Evolutionary conservation across 1,140 invertebrate species (phyloP), one percentile per base, ranked within the genome.

Genomic region (Triops cancriformis): DNA sequence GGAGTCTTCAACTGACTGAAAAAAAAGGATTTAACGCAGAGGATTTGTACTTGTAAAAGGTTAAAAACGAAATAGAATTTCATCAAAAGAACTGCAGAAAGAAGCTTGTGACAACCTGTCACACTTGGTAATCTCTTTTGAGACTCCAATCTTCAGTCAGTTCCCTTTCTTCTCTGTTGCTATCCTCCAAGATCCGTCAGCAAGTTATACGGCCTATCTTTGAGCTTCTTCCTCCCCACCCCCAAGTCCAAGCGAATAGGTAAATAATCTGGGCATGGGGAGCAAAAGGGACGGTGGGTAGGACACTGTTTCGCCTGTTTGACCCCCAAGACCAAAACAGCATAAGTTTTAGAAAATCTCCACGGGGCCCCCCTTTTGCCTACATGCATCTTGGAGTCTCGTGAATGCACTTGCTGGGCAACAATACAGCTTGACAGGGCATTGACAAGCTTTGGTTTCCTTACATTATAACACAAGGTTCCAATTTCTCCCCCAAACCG

Each of bases 391-490:
- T 64, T 64, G 14, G 51, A 23, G 14, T 64, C 51, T 45, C 51
- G 9, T 64, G 51, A 64, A 64, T 64, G 51, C 51, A 64, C 51
- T 64, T 64, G 51, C 51, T 18, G 51, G 51, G 18, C 51, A 64
- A 64, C 51, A 64, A 64, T 64, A 23, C 51, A 64, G 51, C 51
- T 64, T 64, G 51, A 64, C 51, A 64, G 51, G 51, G 51, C 51
- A 64, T 64, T 64, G 51, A 64, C 51, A 64, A 64, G 51, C 51
- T 64, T 64, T 64, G 51, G 51, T 64, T 64, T 64, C 51, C 51
- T 64, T 64, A 64, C 51, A 64, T 64, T 64, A 64, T 64, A 64
- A 64, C 51, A 64, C 51, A 64, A n/a, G 14, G 51, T 64, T 64
- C 51, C 51, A 64, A 64, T 64, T 12, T 64, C 51, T 64, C 18